phyloP scores from a whole-genome alignment of 2,113 vertebrate species.

The Sceloporus undulatus region DNA sequence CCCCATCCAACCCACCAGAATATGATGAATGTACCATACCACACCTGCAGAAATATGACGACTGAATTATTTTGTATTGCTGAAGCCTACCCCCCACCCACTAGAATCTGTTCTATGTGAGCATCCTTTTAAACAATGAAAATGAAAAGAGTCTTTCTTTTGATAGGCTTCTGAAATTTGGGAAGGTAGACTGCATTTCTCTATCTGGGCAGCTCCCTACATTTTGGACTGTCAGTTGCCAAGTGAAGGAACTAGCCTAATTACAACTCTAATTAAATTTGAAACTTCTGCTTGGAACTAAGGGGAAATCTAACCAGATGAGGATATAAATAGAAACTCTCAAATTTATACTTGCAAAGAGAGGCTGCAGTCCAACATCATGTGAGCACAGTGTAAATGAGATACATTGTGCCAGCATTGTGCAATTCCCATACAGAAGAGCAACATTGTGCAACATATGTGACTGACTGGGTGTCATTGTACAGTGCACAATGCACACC shows the following conservation, averaged over 20 bases:
- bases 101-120: not conserved
- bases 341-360: not conserved
- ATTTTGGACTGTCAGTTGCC: not conserved
- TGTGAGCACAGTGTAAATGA: too few species aligned
- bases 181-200: not conserved
- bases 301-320: not conserved
- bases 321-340: not conserved
- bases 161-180: not conserved
- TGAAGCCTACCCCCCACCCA: too few species aligned
- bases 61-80: too few species aligned
- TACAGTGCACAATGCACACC: not conserved
- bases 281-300: not conserved
- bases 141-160: not conserved
- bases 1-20: too few species aligned
- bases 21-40: too few species aligned
- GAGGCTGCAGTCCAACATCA: not conserved
- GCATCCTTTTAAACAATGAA: not conserved
- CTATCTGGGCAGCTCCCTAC: not conserved
- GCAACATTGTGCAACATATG: too few species aligned
- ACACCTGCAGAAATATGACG: too few species aligned
- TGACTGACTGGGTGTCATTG: too few species aligned
- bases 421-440: too few species aligned
- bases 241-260: not conserved
- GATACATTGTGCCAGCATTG: too few species aligned
- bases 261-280: not conserved